Conservation (phyloP, 2,797 vertebrate genomes). For the Arctocebus calabarensis region DNA sequence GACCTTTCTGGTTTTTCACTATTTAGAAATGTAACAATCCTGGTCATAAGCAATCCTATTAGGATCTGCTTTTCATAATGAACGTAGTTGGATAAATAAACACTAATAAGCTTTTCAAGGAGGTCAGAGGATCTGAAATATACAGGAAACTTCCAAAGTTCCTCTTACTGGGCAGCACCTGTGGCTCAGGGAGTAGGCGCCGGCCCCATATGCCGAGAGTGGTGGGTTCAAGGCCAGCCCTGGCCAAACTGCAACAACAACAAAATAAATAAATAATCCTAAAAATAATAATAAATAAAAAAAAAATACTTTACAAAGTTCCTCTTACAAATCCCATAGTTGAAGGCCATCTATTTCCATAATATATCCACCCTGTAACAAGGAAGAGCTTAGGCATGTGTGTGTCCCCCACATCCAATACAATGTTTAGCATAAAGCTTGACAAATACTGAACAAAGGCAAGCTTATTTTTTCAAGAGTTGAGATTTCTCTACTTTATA, state of each 20-base stretch:
- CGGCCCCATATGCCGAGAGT: no score
- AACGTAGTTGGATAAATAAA: constrained; percentile 72
- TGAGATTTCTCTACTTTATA: background rate
- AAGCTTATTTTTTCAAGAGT: background rate
- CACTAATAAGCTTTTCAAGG: constrained; percentile 72
- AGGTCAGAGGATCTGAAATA: constrained; percentile 66
- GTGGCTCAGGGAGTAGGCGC: no score
- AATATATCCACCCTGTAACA: constrained; percentile 31
- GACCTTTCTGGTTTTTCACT: constrained; percentile 48
- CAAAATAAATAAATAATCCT: no score
- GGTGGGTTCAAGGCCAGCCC: no score
- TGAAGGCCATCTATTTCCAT: constrained; percentile 61
- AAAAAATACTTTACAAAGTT: no score
- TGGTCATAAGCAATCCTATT: constrained; percentile 21
- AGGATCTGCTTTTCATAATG: constrained; percentile 66
- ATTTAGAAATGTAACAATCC: constrained; percentile 61
- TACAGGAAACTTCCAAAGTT: constrained; percentile 20
- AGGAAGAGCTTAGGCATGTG: background rate
- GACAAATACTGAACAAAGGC: constrained; percentile 7
- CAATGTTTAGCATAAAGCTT: background rate
- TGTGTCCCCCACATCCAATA: background rate
- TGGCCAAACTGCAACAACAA: no score
- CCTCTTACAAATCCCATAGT: constrained; percentile 3
- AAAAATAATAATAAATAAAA: no score
- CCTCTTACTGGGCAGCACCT: no score